A percentile compares a stretch with the other conserved stretches of the same genome.
phyloP scores from a whole-genome alignment of 1,140 invertebrate species.

The Temnothorax curvispinosus region DNA sequence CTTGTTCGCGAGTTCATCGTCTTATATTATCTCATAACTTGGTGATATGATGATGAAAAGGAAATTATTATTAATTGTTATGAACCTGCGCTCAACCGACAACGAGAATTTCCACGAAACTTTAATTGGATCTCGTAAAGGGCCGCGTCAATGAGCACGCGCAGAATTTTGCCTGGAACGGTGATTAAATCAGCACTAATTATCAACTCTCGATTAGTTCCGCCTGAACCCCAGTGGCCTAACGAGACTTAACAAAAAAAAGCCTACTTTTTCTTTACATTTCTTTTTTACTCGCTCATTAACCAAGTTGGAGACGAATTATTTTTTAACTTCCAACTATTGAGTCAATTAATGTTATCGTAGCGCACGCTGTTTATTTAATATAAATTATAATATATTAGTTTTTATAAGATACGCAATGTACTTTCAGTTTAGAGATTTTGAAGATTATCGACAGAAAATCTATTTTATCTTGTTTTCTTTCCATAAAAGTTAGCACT shows the following conservation, averaged over 20 bases:
- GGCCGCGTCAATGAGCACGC: not conserved
- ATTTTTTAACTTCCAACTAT: not conserved
- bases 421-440: conserved; percentile 4
- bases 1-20: not conserved
- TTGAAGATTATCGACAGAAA: not conserved
- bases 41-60: not conserved
- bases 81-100: conserved; percentile 8
- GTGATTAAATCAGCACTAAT: conserved; percentile 63
- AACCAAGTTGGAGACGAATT: not conserved
- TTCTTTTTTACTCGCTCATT: not conserved
- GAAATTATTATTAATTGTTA: conserved; percentile 54
- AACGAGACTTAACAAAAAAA: conserved; percentile 36
- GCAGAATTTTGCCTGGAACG: conserved; percentile 28
- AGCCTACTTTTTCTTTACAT: not conserved
- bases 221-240: not conserved
- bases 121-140: conserved; percentile 43
- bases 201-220: conserved; percentile 61
- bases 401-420: not conserved
- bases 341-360: not conserved
- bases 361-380: not conserved
- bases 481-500: conserved; percentile 16
- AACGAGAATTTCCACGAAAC: conserved; percentile 39
- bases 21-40: not conserved
- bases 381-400: conserved; percentile 18
- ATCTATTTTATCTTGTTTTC: not conserved